Percentiles rank a stretch among this genome's conserved stretches.
These are phyloP conservation scores for Lepidonotus clava DNA, from an alignment of 2,888 invertebrate genomes.

Conservation along the genomic window DNA sequence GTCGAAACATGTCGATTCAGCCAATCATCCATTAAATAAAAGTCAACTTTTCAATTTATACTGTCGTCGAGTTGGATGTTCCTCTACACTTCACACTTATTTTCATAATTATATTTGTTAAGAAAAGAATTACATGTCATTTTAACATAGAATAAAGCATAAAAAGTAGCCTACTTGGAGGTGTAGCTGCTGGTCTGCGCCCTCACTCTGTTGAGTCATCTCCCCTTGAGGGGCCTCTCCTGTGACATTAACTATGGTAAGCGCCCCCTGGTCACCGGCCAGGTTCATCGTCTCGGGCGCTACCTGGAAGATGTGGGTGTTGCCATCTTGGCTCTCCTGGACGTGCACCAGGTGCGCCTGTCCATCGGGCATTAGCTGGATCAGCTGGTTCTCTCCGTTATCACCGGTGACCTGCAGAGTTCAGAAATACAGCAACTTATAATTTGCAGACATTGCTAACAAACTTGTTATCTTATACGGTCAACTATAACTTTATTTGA, in stretches of 20 bases:
- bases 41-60: too few relatives aligned
- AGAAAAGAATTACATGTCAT: too few relatives aligned
- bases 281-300: conserved; percentile 11
- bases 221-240: background rate
- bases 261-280: background rate
- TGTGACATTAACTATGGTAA: conserved; percentile 8
- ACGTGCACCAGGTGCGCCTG: conserved; percentile 54
- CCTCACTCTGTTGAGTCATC: background rate
- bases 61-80: too few relatives aligned
- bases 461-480: background rate
- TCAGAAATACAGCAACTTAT: background rate
- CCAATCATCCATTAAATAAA: too few relatives aligned
- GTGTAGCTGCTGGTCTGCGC: background rate
- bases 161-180: conserved; percentile 3
- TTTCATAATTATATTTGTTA: too few relatives aligned
- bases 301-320: conserved; percentile 30
- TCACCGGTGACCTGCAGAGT: conserved; percentile 45
- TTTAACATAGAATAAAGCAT: too few relatives aligned
- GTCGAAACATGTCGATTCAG: too few relatives aligned
- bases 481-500: background rate
- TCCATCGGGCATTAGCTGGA: conserved; percentile 55
- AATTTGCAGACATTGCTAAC: background rate
- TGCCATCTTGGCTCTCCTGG: background rate
- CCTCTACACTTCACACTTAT: too few relatives aligned
- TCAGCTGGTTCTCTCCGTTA: conserved; percentile 57